phyloP scores from a whole-genome alignment of 1,140 invertebrate genomes.

The Delia radicum region DNA sequence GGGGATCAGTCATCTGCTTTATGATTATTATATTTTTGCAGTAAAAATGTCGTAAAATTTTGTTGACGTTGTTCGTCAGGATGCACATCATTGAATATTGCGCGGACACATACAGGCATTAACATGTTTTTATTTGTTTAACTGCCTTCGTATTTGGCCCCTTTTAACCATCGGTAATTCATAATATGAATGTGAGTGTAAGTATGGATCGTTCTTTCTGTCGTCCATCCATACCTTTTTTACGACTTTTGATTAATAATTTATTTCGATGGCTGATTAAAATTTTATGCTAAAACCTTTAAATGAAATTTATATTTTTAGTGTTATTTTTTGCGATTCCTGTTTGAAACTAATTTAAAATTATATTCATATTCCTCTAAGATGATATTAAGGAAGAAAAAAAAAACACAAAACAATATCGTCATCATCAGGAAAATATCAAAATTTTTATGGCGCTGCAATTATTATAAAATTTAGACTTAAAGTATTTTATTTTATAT shows the following conservation, averaged over 20 bases:
- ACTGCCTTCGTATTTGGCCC: background rate
- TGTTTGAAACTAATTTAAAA: background rate
- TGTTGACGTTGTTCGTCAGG: conserved; percentile 16
- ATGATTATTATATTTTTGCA: conserved; percentile 19
- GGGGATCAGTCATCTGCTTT: conserved; percentile 6
- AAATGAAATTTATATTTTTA: background rate
- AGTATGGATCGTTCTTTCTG: background rate
- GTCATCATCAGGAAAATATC: too few species aligned
- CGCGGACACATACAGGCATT: background rate
- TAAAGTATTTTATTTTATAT: background rate
- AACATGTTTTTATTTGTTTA: background rate
- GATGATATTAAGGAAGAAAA: background rate
- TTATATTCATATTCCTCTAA: background rate
- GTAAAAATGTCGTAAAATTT: conserved; percentile 20
- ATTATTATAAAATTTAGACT: background rate
- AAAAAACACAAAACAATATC: background rate
- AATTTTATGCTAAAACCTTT: conserved; percentile 18
- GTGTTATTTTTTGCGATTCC: background rate
- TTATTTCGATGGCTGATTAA: conserved; percentile 20
- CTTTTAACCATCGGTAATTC: background rate
- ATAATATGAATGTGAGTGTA: background rate
- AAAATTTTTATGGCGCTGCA: background rate
- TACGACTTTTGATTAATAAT: conserved; percentile 24
- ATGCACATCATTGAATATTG: too few species aligned
- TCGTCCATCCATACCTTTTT: background rate